phyloP scores from a whole-genome alignment of 2,888 invertebrate genomes.

The Heliconius ethilla region DNA sequence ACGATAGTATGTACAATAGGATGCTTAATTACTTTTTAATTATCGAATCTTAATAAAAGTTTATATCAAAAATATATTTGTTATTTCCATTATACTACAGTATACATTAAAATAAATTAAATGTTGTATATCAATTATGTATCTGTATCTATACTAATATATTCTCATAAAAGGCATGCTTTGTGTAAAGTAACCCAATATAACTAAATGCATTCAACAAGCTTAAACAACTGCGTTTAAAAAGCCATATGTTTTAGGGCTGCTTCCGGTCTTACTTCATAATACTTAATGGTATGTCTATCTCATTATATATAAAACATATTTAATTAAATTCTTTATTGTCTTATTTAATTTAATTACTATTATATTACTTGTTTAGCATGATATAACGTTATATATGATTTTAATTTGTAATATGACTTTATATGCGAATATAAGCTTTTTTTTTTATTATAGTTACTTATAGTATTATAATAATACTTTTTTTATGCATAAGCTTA shows the following conservation, averaged over 20 bases:
- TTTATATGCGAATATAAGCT: no score
- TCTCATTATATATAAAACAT: background rate
- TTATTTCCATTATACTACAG: background rate
- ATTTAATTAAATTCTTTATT: background rate
- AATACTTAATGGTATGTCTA: conserved; percentile 13
- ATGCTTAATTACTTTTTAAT: conserved; percentile 26
- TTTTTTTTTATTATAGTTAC: no score
- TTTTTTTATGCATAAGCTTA: no score
- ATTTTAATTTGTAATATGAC: no score
- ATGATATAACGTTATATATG: no score
- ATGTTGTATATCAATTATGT: conserved; percentile 8
- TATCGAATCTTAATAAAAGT: background rate
- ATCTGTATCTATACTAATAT: conserved; percentile 16
- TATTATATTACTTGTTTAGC: background rate
- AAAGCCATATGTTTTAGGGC: conserved; percentile 68
- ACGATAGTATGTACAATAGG: background rate
- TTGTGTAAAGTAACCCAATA: conserved; percentile 65
- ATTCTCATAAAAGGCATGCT: conserved; percentile 42
- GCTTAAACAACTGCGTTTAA: conserved; percentile 61
- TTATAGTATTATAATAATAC: no score
- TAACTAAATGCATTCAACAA: conserved; percentile 50
- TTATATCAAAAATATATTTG: conserved; percentile 6
- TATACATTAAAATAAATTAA: background rate
- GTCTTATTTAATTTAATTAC: background rate
- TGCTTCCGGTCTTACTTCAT: conserved; percentile 30